Base-by-base conservation (phyloP, 2,797 vertebrate genomes). In the Lagodon rhomboides region DNA sequence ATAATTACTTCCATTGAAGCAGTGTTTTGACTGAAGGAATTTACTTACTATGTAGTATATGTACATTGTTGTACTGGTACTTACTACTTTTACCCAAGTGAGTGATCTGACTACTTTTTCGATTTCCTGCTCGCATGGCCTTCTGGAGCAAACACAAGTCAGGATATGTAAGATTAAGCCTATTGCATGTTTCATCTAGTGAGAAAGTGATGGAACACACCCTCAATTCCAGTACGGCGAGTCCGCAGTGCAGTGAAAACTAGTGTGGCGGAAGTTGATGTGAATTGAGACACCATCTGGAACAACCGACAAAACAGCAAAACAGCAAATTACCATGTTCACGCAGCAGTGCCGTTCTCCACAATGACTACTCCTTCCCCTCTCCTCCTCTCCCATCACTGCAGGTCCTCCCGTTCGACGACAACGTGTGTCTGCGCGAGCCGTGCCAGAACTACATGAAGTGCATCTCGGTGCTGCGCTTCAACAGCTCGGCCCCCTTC, bases 401-500 rank as follows among this genome's bases (percentile, higher is more conserved):
- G 10, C 90, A 96, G 88, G 98, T 99, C 59, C 95, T 99, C 60
- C 98, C 98, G 0, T 99, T 99, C 0, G 98, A 99, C 0, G 98
- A 99, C 94, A 99, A 99, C 1, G 98, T 99, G 69, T 99, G 98
- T 84, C 94, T 99, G 85, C 96, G 98, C 0, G 98, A 99, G 90
- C 98, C 98, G 11, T 99, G 98, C 66, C 97, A 99, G 93, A 99
- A 99, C 95, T 99, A 99, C 95, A 99, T 99, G 98, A 99, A 99
- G 91, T 99, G 98, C 85, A 97, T 99, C 93, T 99, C 98, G 0
- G 98, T 99, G 80, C 96, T 99, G 75, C 97, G 97, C 86, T 99
- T 99, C 1, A 98, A 99, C 88, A 99, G 97, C 89, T 99, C 98
- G 0, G 97, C 98, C 6, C 98, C 98, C 56, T 99, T 99, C 94